These are phyloP conservation scores for Siderastrea siderea DNA, from an alignment of 92 coral and sea anemone species.

Conservation along the genomic window DNA sequence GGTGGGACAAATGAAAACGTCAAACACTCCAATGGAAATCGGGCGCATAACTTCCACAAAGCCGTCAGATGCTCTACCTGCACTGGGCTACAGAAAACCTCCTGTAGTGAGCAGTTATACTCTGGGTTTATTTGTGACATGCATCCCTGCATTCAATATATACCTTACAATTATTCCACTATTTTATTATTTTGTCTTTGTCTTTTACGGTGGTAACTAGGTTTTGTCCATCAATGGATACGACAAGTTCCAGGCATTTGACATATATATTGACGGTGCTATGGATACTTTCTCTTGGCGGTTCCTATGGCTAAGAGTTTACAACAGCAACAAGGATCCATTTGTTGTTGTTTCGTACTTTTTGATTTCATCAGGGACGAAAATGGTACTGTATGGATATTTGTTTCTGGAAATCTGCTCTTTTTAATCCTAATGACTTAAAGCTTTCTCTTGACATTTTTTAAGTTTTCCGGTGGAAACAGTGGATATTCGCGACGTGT, in stretches of 20 bases:
- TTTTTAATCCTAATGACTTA: not conserved
- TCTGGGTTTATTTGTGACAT: not conserved
- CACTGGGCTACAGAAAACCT: no score
- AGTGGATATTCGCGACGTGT: slow-evolving; percentile 27
- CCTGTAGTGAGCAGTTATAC: not conserved
- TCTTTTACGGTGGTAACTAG: slow-evolving; percentile 56
- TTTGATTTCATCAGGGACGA: slow-evolving; percentile 45
- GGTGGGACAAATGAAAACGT: not conserved
- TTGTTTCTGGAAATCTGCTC: not conserved
- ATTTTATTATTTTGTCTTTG: not conserved
- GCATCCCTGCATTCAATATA: not conserved
- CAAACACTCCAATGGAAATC: not conserved
- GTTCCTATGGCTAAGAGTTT: no score
- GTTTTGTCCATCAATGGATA: slow-evolving; percentile 60
- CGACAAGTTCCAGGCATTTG: slow-evolving; percentile 56
- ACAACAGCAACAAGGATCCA: no score
- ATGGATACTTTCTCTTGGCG: no score
- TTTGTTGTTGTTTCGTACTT: slow-evolving; percentile 39
- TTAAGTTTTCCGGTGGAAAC: slow-evolving; percentile 48
- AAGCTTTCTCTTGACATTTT: not conserved
- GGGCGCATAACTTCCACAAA: slow-evolving; percentile 1
- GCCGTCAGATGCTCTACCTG: not conserved
- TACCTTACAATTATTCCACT: not conserved
- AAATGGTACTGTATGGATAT: slow-evolving; percentile 18
- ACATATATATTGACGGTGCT: slow-evolving; percentile 58